These are phyloP conservation scores for Buceros bicornis DNA, from an alignment of 2,797 vertebrate genomes.

Conservation along the genomic window DNA sequence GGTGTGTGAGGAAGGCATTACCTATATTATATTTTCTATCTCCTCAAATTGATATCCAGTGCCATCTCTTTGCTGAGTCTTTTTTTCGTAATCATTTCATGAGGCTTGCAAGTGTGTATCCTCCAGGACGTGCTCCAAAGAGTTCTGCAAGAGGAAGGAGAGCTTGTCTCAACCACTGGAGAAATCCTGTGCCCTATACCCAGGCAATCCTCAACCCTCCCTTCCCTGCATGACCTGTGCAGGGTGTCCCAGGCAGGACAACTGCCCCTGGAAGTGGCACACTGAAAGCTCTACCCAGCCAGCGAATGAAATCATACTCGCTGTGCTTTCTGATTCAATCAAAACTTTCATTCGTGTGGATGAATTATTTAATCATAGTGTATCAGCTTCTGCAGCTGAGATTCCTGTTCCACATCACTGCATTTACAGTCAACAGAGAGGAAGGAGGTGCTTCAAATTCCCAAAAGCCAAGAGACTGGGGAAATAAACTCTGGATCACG, in stretches of 20 bases:
- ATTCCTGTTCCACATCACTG: not conserved
- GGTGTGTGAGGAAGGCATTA: not conserved
- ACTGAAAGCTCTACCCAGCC: not conserved
- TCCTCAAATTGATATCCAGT: not conserved
- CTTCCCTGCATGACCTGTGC: accelerated
- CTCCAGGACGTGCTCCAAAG: not conserved
- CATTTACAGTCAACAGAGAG: not conserved
- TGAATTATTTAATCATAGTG: not conserved
- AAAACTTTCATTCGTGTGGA: not conserved
- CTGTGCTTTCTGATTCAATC: not conserved
- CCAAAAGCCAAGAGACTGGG: not conserved
- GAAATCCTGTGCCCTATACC: not conserved
- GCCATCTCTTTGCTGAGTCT: not conserved
- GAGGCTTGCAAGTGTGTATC: not conserved
- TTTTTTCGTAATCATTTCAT: not conserved
- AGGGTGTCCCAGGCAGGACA: not conserved
- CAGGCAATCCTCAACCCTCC: not conserved
- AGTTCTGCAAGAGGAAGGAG: not conserved
- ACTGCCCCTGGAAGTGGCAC: not conserved
- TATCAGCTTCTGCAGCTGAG: not conserved
- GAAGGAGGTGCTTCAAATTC: slow-evolving; percentile 17
- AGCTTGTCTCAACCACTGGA: not conserved
- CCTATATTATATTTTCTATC: not conserved
- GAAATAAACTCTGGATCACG: not conserved
- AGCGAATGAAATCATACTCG: accelerated